Evolutionary conservation across 2,888 invertebrate genomes (phyloP), one percentile per base, ranked within the genome.

Genomic region (Himalopsyche japonica): DNA sequence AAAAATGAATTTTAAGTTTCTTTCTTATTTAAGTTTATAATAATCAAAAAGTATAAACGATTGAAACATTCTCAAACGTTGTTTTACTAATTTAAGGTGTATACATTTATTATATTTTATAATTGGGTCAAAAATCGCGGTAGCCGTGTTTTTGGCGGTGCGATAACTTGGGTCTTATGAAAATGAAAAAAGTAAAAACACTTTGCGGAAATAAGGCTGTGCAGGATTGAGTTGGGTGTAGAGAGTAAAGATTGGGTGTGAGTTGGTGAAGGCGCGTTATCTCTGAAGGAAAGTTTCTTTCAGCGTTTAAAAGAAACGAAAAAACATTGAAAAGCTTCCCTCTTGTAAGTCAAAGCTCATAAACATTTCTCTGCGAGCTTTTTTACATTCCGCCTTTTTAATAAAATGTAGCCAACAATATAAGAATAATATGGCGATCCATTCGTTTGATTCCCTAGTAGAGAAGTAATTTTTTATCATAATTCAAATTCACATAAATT

Each of bases 121-220:
- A 70, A 70, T 30, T 70, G 30, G 70, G 70, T 70, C 70, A 70
- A 27, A 70, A 57, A 70, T 30, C 27, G 30, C 70, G 27, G 70
- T 30, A 30, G 12, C 30, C 8, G 30, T 30, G 27, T 70, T 70
- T 70, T 70, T 15, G 30, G 70, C 27, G 70, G 70, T 70, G 70
- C 70, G 70, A 70, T 70, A 70, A 30, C 70, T 70, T 70, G 70
- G 70, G 70, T 15, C 30, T 70, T 70, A n/a, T 70, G 70, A 30
- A 27, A 70, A 70, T 27, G 70, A 70, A 70, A 70, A 70, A 70
- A 70, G 70, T 30, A 70, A 70, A 70, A 70, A 70, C 70, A 70
- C 70, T 70, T 70, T 70, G 70, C 70, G 70, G 70, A 70, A 70
- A 70, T 70, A 70, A 70, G 70, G 70, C 70, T 70, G 70, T 70